A percentile compares a stretch with the other conserved stretches of the same genome.
phyloP scores from a whole-genome alignment of 2,113 vertebrate genomes.

The Caloenas nicobarica region DNA sequence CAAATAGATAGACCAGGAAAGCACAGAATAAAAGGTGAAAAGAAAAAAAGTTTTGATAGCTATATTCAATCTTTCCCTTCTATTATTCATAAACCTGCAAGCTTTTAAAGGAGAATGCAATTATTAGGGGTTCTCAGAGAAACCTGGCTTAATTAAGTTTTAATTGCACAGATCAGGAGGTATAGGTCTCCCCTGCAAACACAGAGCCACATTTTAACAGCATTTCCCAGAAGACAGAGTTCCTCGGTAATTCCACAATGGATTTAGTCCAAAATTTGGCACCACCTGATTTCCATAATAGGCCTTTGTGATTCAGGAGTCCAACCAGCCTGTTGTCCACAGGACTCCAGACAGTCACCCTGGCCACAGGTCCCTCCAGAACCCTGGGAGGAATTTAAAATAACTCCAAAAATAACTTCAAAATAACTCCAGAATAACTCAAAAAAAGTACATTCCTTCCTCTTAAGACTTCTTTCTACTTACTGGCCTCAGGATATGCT shows the following conservation, averaged over 20 bases:
- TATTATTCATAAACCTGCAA: not conserved
- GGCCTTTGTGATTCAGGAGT: not conserved
- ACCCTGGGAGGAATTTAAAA: not conserved
- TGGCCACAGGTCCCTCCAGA: not conserved
- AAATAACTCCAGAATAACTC: not conserved
- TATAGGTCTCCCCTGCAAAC: not conserved
- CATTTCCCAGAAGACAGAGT: not conserved
- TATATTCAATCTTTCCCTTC: not conserved
- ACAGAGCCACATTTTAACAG: not conserved
- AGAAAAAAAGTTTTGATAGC: not conserved
- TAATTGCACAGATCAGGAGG: not conserved
- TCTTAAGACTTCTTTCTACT: not conserved
- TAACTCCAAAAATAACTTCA: not conserved
- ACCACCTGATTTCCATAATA: not conserved
- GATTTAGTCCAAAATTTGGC: not conserved
- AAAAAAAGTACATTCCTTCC: not conserved
- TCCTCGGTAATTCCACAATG: not conserved
- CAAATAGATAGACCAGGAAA: not conserved
- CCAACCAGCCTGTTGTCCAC: not conserved
- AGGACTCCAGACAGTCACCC: not conserved
- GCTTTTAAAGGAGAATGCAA: not conserved
- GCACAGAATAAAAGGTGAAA: not conserved
- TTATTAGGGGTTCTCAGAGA: constrained; percentile 4
- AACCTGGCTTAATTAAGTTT: constrained; percentile 21
- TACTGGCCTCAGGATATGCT: not conserved